Percentiles rank a stretch among this genome's conserved stretches.
These are phyloP conservation scores for Thomomys bottae DNA, from an alignment of 2,113 vertebrate genomes.

Conservation along the genomic window DNA sequence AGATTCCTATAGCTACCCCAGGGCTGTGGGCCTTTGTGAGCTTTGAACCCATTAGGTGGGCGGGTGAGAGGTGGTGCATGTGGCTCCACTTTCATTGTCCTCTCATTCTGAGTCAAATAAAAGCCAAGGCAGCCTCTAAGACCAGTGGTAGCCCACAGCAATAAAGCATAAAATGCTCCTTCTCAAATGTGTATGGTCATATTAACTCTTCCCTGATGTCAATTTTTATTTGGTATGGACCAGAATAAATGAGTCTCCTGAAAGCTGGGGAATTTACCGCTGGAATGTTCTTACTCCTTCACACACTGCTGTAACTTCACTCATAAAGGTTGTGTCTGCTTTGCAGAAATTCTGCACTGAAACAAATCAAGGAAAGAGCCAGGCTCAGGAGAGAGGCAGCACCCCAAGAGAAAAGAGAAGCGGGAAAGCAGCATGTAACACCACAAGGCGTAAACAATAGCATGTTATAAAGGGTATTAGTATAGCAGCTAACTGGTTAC, in stretches of 20 bases:
- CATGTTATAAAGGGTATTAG: background rate
- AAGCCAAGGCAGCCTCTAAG: conserved; percentile 30
- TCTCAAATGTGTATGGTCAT: background rate
- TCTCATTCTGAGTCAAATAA: conserved; percentile 59
- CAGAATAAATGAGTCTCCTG: conserved; percentile 61
- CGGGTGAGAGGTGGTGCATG: background rate
- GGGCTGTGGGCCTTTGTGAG: conserved; percentile 45
- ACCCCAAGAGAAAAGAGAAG: background rate
- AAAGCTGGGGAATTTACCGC: conserved; percentile 53
- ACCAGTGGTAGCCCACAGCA: conserved; percentile 1
- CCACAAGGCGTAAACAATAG: background rate
- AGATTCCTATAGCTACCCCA: conserved; percentile 75
- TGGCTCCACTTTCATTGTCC: background rate
- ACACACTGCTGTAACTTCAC: conserved; percentile 35
- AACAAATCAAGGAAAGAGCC: background rate
- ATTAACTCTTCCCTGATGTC: conserved; percentile 28
- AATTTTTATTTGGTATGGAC: conserved; percentile 24
- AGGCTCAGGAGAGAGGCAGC: background rate
- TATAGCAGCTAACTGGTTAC: background rate
- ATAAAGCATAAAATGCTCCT: conserved; percentile 46
- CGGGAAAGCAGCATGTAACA: background rate
- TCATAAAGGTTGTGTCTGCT: conserved; percentile 6
- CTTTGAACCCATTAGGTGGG: background rate
- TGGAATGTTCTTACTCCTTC: conserved; percentile 37
- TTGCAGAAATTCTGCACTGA: conserved; percentile 45